Percentiles rank a stretch among this genome's conserved stretches.
Conservation (phyloP, 2,888 invertebrate species). For the Lasioglossum figueresi region DNA sequence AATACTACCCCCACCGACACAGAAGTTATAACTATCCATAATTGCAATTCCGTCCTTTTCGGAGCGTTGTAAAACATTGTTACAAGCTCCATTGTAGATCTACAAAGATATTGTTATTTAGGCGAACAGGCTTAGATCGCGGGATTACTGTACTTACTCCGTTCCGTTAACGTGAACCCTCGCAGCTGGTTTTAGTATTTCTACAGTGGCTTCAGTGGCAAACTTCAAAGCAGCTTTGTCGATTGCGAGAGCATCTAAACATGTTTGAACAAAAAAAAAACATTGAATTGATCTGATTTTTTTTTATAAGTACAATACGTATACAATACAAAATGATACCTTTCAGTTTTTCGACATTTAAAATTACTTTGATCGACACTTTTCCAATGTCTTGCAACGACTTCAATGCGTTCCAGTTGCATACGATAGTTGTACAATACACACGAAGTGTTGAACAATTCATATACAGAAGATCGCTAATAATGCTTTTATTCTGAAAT, state of each 20-base stretch:
- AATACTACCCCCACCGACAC: conserved; percentile 70
- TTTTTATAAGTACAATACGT: not conserved
- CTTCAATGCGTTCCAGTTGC: conserved; percentile 66
- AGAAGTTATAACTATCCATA: conserved; percentile 73
- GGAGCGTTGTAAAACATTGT: conserved; percentile 68
- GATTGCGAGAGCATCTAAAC: conserved; percentile 41
- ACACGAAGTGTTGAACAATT: conserved; percentile 70
- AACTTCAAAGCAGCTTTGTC: conserved; percentile 61
- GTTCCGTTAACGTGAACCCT: conserved; percentile 41
- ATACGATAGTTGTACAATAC: conserved; percentile 67
- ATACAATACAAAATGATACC: conserved; percentile 42
- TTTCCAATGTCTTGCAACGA: conserved; percentile 68
- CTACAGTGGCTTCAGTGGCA: conserved; percentile 62
- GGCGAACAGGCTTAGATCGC: too few relatives aligned
- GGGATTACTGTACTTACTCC: conserved; percentile 15
- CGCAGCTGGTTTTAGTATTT: conserved; percentile 64
- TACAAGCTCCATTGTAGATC: conserved; percentile 55
- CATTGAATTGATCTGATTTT: not conserved
- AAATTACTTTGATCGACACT: conserved; percentile 61
- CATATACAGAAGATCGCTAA: conserved; percentile 54
- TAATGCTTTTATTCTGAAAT: not conserved
- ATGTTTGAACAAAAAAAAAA: not conserved
- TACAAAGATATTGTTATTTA: conserved; percentile 34
- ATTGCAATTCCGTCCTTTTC: conserved; percentile 55
- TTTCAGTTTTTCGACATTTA: conserved; percentile 64